phyloP scores from a whole-genome alignment of 2,888 invertebrate species.

The Drosophila helvetica region DNA sequence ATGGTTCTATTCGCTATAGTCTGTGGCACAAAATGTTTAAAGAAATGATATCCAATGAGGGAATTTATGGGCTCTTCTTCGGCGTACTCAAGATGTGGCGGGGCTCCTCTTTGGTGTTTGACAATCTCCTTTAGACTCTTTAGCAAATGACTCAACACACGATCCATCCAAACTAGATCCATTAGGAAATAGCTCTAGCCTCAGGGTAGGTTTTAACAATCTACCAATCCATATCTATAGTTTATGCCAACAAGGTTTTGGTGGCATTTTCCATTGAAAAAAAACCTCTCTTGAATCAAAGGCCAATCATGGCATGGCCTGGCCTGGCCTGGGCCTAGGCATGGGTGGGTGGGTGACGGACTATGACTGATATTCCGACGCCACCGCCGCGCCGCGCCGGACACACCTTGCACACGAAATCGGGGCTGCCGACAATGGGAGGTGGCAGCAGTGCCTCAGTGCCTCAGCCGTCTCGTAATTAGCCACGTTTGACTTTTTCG shows the following conservation, averaged over 20 bases:
- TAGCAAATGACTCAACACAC: background rate
- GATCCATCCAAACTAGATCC: background rate
- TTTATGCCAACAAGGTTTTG: background rate
- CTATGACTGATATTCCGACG: constrained; percentile 38
- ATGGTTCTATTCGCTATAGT: background rate
- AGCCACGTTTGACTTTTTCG: constrained; percentile 66
- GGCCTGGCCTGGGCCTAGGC: background rate
- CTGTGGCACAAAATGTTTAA: background rate
- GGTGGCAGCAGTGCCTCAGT: constrained; percentile 15
- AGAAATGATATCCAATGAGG: background rate
- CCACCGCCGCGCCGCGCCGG: too few species aligned
- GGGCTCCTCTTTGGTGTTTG: background rate
- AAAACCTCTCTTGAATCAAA: background rate
- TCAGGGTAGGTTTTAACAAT: background rate
- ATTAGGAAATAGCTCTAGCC: background rate
- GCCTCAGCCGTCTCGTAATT: constrained; percentile 56
- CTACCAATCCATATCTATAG: background rate
- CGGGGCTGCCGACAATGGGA: constrained; percentile 28
- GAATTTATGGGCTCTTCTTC: background rate
- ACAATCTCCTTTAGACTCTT: background rate
- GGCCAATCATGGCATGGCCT: background rate
- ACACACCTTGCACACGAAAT: constrained; percentile 68
- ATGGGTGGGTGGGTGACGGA: constrained; percentile 26
- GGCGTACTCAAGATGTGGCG: background rate
- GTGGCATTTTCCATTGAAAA: background rate